Base-by-base conservation (phyloP, 1,140 invertebrate genomes). In the Papilio polyxenes region DNA sequence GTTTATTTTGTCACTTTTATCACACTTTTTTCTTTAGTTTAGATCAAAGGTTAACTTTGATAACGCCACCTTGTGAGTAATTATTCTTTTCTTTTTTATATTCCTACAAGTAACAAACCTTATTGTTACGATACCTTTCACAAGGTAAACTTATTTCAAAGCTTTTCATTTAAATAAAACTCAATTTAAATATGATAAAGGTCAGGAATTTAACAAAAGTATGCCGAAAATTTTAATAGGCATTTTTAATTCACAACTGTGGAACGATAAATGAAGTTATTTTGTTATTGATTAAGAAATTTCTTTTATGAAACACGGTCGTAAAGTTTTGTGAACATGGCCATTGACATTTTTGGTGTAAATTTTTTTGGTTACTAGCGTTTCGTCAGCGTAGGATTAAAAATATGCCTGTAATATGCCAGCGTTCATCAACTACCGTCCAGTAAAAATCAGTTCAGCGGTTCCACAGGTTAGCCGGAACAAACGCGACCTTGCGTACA, bases 221-320 rank as follows among this genome's bases (percentile, higher is more conserved):
- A 65, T 80, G 78, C 56, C n/a, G 69, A 65, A 80, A 48, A 80
- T 80, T 48, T 80, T 80, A 80, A 80, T 80, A 65, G 59, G 48
- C 59, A 44, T 40, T 80, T 80, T 80, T 69, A 65, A 80, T 80
- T 80, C 78, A 40, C 37, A 69, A 80, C 59, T 65, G 78, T 80
- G 78, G 59, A 23, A 80, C 78, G 78, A 80, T 80, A 80, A 79
- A 80, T 80, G 59, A 80, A 80, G 59, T 69, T 80, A 69, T 80
- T 31, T 80, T 62, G 15, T 17, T 79, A 49, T 49, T 51, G 48
- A 31, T 49, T 49, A 49, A n/a, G 76, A 23, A 62, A 78, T 78
- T 76, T 51, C 15, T 76, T 76, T 76, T 23, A 53, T 53, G 31
- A 78, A 53, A 78, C 76, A 78, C 31, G 37, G 76, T 9, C 13